A percentile compares a stretch with the other conserved stretches of the same genome.
Evolutionary conservation across 92 coral and sea anemone genomes (phyloP).

Genomic region (Palythoa grandis): DNA sequence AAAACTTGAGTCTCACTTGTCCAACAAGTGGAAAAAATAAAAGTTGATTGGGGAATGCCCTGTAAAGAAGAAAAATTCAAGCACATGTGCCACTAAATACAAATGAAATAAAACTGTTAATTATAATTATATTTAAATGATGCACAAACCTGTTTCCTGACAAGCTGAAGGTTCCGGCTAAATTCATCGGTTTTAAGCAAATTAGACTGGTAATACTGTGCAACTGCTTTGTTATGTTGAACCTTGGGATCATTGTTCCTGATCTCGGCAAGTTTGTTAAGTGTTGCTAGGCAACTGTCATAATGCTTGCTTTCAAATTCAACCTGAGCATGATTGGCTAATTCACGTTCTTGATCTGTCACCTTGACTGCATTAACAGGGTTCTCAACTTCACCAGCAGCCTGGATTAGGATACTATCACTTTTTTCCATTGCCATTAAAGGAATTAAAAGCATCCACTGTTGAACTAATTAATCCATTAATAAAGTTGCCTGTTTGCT

Average conservation of each 20-base stretch:
- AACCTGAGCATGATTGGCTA: constrained; percentile 84
- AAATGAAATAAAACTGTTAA: neutral
- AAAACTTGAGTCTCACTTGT: too few relatives aligned
- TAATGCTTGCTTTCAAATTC: constrained; percentile 87
- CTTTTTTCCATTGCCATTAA: constrained; percentile 21
- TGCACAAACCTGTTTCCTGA: constrained; percentile 79
- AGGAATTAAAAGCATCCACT: neutral
- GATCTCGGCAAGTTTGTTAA: constrained; percentile 74
- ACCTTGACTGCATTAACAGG: constrained; percentile 47
- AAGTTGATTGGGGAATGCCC: too few relatives aligned
- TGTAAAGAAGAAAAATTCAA: too few relatives aligned
- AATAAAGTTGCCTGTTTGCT: too few relatives aligned
- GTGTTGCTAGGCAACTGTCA: constrained; percentile 73
- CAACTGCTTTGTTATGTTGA: constrained; percentile 82
- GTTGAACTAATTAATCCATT: neutral
- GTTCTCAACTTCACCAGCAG: constrained; percentile 19
- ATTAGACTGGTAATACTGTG: constrained; percentile 78
- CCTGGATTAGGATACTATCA: neutral
- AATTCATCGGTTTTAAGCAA: constrained; percentile 88
- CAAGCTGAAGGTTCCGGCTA: constrained; percentile 53
- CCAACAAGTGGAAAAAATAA: too few relatives aligned
- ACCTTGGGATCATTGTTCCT: constrained; percentile 85
- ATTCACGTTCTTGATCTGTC: constrained; percentile 88
- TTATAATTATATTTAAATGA: neutral
- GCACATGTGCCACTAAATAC: neutral